Percentiles rank a stretch among this genome's conserved stretches.
Conservation (phyloP, 2,797 vertebrate species). For the Acipenser transmontanus region DNA sequence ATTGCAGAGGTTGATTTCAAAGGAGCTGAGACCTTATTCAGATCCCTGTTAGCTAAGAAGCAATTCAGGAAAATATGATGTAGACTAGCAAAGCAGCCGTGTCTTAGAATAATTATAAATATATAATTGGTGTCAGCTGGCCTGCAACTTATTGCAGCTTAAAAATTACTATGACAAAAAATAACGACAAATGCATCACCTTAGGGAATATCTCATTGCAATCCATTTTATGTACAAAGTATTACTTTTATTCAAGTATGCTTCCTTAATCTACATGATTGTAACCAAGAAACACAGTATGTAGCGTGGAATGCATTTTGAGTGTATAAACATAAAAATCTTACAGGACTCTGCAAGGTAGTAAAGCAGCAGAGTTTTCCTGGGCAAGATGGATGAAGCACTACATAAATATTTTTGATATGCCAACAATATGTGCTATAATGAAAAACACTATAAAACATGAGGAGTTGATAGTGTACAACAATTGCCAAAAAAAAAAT, state of each 20-base stretch:
- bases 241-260: constrained; percentile 10
- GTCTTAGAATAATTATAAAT: neutral
- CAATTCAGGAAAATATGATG: constrained; percentile 23
- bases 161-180: constrained; percentile 8
- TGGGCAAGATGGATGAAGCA: constrained; percentile 61
- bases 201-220: neutral
- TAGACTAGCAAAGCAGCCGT: constrained; percentile 9
- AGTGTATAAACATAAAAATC: constrained; percentile 11
- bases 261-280: constrained; percentile 16
- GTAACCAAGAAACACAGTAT: neutral
- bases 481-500: constrained; percentile 87
- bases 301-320: neutral
- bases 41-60: constrained; percentile 43
- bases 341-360: constrained; percentile 11
- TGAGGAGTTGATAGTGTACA: constrained; percentile 76
- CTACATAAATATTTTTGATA: constrained; percentile 63
- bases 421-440: constrained; percentile 69
- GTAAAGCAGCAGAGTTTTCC: constrained; percentile 50
- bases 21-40: constrained; percentile 57
- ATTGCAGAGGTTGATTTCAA: constrained; percentile 53
- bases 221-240: constrained; percentile 4
- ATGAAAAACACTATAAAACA: constrained; percentile 67
- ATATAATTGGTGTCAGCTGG: neutral
- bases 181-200: neutral
- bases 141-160: neutral